Conservation (phyloP, 1,140 invertebrate species). For the Frieseomelitta varia region DNA sequence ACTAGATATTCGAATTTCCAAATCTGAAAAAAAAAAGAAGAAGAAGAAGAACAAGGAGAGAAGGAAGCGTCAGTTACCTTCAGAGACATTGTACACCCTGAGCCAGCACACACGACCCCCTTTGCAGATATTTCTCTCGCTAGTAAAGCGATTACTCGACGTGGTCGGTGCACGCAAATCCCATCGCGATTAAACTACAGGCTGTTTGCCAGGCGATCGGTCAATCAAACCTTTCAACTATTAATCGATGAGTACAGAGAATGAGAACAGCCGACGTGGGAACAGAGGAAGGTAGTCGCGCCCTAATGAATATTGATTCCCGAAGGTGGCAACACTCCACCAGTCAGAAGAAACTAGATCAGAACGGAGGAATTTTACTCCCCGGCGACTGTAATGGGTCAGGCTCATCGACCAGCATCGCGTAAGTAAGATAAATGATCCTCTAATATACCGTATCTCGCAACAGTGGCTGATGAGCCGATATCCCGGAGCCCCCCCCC, state of each 20-base stretch:
- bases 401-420: slow-evolving; percentile 58
- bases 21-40: no score
- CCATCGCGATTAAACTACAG: slow-evolving; percentile 23
- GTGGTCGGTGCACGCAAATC: background rate
- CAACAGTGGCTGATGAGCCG: slow-evolving; percentile 54
- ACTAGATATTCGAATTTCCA: no score
- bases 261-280: slow-evolving; percentile 7
- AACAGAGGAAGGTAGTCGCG: slow-evolving; percentile 1
- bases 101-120: no score
- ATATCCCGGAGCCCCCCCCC: slow-evolving; percentile 20
- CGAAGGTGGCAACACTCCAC: slow-evolving; percentile 26
- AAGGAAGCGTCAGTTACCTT: no score
- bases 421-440: slow-evolving; percentile 70
- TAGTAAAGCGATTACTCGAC: background rate
- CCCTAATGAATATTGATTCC: slow-evolving; percentile 67
- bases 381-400: slow-evolving; percentile 62
- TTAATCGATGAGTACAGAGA: slow-evolving; percentile 38
- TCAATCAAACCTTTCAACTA: slow-evolving; percentile 61
- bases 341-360: slow-evolving; percentile 41
- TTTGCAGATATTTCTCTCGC: background rate
- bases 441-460: slow-evolving; percentile 59
- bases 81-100: no score
- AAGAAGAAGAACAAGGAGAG: no score
- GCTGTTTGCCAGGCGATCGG: slow-evolving; percentile 42
- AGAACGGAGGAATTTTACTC: slow-evolving; percentile 56